Evolutionary conservation across 2,113 vertebrate genomes (phyloP).

Genomic region (Todiramphus chloris): DNA sequence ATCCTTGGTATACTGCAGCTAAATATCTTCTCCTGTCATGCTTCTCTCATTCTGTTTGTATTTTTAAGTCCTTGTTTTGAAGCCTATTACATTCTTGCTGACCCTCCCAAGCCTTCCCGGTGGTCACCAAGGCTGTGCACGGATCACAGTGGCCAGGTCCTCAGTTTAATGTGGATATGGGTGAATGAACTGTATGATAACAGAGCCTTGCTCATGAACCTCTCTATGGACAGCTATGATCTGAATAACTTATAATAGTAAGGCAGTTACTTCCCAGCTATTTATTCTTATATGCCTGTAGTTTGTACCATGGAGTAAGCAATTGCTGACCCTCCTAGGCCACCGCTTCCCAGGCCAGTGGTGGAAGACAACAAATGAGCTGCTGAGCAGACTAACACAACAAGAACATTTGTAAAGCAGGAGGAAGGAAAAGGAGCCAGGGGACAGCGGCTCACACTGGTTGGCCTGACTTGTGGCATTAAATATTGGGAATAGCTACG

Average conservation of each 20-base stretch:
- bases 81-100: neutral
- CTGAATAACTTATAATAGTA: neutral
- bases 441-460: accelerated
- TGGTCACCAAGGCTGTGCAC: neutral
- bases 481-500: neutral
- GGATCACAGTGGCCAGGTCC: neutral
- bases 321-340: neutral
- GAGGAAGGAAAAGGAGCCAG: neutral
- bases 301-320: neutral
- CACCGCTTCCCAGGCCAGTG: neutral
- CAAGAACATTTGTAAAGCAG: neutral
- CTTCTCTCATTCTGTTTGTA: neutral
- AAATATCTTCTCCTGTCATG: neutral
- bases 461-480: neutral
- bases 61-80: neutral
- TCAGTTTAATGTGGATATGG: neutral
- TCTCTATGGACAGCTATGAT: neutral
- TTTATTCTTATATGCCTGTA: neutral
- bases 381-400: neutral
- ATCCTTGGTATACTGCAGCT: neutral
- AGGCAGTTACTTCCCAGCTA: neutral
- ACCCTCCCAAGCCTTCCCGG: neutral
- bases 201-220: neutral
- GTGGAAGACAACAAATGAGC: neutral
- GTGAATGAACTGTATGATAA: neutral